A percentile compares a stretch with the other conserved stretches of the same genome.
These are phyloP conservation scores for Jaculus jaculus DNA, from an alignment of 2,113 vertebrate species.

Conservation along the genomic window DNA sequence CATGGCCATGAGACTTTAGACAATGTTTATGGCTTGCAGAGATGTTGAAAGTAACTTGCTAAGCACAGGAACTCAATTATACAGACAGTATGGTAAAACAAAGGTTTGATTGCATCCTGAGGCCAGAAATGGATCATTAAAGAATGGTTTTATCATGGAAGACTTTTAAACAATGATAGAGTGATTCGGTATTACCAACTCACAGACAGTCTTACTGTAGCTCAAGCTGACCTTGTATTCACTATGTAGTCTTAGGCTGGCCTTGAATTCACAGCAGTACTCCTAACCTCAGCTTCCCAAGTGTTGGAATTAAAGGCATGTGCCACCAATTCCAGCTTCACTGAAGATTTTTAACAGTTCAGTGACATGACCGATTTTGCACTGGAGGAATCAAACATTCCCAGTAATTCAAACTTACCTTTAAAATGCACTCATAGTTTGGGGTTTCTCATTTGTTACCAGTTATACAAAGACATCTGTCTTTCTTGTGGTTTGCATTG, in stretches of 20 bases:
- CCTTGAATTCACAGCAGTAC: too few relatives aligned
- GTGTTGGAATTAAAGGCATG: too few relatives aligned
- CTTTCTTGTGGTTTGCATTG: slow-evolving; percentile 22
- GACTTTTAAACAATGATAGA: neutral
- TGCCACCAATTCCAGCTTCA: too few relatives aligned
- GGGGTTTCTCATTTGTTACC: neutral
- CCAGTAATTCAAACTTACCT: slow-evolving; percentile 39
- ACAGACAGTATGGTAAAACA: slow-evolving; percentile 6
- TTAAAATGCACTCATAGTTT: neutral
- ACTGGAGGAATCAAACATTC: slow-evolving; percentile 25
- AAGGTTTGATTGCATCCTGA: neutral
- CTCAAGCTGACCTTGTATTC: too few relatives aligned
- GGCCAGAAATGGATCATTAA: neutral
- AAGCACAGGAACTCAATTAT: neutral
- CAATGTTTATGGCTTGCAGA: slow-evolving; percentile 4
- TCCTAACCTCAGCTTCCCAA: too few relatives aligned
- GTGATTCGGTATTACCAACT: neutral
- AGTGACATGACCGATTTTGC: slow-evolving; percentile 21
- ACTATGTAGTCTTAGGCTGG: too few relatives aligned
- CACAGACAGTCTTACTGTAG: neutral
- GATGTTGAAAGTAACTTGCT: slow-evolving; percentile 9
- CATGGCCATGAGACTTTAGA: neutral
- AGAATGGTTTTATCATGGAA: slow-evolving; percentile 14
- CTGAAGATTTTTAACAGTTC: neutral
- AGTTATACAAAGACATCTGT: neutral